Evolutionary conservation across 2,888 invertebrate species (phyloP).

Genomic region (Iphiclides podalirius): DNA sequence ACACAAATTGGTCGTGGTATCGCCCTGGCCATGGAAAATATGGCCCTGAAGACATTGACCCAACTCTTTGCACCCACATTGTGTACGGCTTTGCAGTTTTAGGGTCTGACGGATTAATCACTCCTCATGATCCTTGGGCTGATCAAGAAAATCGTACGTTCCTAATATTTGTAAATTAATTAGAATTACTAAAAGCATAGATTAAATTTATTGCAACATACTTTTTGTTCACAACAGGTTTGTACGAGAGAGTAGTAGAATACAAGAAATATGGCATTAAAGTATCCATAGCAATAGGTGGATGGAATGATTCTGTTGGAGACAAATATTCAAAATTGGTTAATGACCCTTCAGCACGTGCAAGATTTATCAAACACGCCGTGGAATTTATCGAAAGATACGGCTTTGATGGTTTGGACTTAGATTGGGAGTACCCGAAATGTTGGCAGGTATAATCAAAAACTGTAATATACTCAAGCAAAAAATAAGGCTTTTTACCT

Average conservation of each 20-base stretch:
- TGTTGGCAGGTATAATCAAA: conserved; percentile 86
- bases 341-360: conserved; percentile 85
- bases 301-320: conserved; percentile 96
- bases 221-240: conserved; percentile 71
- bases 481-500: neutral
- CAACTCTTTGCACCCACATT: conserved; percentile 93
- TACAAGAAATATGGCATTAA: conserved; percentile 90
- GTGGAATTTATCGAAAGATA: conserved; percentile 88
- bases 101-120: conserved; percentile 87
- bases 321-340: conserved; percentile 94
- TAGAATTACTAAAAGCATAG: too few species aligned
- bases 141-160: conserved; percentile 91
- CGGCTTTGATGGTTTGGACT: conserved; percentile 94
- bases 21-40: conserved; percentile 90
- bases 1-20: conserved; percentile 97
- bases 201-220: too few species aligned
- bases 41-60: conserved; percentile 91
- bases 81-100: conserved; percentile 97
- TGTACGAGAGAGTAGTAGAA: conserved; percentile 90
- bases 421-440: conserved; percentile 97
- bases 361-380: conserved; percentile 86
- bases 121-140: conserved; percentile 94
- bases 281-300: conserved; percentile 93
- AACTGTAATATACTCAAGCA: neutral
- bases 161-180: too few species aligned